Evolutionary conservation across 1,140 invertebrate species (phyloP), one percentile per base, ranked within the genome.

Genomic region (Diorhabda carinulata): DNA sequence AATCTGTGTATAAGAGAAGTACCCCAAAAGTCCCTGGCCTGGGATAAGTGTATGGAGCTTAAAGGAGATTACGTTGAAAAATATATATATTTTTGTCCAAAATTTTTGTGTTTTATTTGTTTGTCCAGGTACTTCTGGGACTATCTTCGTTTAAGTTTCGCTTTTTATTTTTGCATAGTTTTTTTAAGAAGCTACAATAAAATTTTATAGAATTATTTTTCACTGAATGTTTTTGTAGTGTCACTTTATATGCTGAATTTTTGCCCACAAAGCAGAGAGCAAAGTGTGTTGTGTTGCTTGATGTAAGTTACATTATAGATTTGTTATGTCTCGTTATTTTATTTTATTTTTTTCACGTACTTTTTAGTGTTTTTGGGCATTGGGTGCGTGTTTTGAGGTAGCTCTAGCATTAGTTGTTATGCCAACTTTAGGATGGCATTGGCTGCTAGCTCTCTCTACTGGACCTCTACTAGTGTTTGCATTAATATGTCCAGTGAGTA

Each of bases 231-330:
- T 3, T 76, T 74, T 77, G 72, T 84, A 97, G 95, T 66, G 94
- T 98, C 2, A 98, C 95, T n/a, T 82, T 98, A 67, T 98, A 97
- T 85, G 93, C 96, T 10, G 96, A 98, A 83, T 98, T 97, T 86
- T 84, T 98, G 62, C 96, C 96, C 10, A 90, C 93, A 59, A 94
- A 95, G 79, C 93, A 97, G 79, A 86, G 96, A 79, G 94, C 93
- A 43, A 96, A 95, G 83, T 97, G 95, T 87, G 94, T 98, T 47
- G 93, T 98, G 59, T 84, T 98, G 72, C 86, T 98, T 68, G 96
- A 98, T 87, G 93, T 96, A 86, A 90, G 92, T 78, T 68, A 43
- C 66, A 45, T 43, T 64, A 56, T 56, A 56, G 9, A 3, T 56
- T 61, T 45, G 41, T 64, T 64, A 68, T 66, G 47, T 6, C 41